Percentiles rank a stretch among this genome's conserved stretches.
phyloP scores from a whole-genome alignment of 2,113 vertebrate genomes.

The Sciurus niger region DNA sequence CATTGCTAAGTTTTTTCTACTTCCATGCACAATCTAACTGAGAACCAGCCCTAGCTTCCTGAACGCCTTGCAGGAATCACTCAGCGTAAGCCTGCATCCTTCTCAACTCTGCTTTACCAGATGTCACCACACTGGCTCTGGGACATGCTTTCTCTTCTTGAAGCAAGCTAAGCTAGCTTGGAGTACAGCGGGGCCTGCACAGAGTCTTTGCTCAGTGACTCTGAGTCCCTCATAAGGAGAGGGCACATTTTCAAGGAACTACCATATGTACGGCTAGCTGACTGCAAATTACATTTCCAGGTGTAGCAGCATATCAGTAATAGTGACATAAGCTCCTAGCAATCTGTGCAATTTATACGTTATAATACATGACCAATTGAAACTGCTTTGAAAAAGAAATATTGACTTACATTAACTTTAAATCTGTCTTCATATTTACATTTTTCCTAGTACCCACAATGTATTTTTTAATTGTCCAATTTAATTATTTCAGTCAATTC shows the following conservation, averaged over 20 bases:
- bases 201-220: not conserved
- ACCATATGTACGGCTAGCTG: not conserved
- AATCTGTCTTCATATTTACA: not conserved
- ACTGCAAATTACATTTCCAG: not conserved
- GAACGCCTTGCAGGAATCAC: not conserved
- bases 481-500: not conserved
- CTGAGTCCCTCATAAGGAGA: not conserved
- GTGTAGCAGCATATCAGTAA: not conserved
- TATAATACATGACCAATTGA: not conserved
- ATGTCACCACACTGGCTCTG: not conserved
- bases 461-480: not conserved
- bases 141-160: not conserved
- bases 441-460: not conserved
- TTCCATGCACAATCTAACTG: not conserved
- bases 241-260: not conserved
- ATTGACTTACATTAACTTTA: not conserved
- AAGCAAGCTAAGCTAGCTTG: not conserved
- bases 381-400: not conserved
- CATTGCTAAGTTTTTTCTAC: not conserved
- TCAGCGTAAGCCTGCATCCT: not conserved
- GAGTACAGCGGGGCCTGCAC: rapidly evolving
- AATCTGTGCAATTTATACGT: not conserved
- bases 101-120: not conserved
- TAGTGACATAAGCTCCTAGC: not conserved
- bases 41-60: not conserved